Percentiles rank a stretch among this genome's conserved stretches.
These are phyloP conservation scores for Spinus pinus DNA, from an alignment of 2,797 vertebrate species.

Conservation along the genomic window DNA sequence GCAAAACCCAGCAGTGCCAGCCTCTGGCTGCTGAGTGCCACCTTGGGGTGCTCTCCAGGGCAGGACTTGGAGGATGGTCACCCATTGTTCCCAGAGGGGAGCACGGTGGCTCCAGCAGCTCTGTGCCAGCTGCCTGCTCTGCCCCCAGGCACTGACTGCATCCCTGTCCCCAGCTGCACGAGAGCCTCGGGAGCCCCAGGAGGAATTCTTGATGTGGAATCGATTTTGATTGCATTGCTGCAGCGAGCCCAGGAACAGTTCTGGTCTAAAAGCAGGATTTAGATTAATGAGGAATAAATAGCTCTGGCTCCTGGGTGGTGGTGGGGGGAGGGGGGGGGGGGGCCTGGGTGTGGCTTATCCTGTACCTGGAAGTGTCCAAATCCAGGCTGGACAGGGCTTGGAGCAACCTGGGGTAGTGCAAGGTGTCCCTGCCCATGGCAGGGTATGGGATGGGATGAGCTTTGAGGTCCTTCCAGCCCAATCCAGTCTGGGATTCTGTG, in stretches of 20 bases:
- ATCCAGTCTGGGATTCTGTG: background rate
- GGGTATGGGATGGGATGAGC: fast-evolving
- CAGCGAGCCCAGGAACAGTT: background rate
- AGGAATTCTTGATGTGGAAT: background rate
- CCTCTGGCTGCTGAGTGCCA: background rate
- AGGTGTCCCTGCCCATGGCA: background rate
- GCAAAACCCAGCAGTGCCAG: background rate
- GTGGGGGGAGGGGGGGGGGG: background rate
- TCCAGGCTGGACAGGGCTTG: background rate
- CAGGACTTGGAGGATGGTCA: fast-evolving
- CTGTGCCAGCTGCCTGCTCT: background rate
- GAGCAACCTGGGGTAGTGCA: background rate
- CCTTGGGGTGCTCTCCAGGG: background rate
- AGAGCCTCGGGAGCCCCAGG: background rate
- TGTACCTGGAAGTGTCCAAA: background rate
- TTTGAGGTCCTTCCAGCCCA: background rate
- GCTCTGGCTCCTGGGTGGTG: background rate
- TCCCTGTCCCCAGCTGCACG: background rate
- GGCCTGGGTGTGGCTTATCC: background rate
- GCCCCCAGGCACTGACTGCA: background rate
- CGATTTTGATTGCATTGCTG: background rate
- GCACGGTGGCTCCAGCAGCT: fast-evolving
- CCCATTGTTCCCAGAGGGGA: background rate
- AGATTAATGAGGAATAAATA: background rate
- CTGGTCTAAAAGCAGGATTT: background rate